A percentile compares a stretch with the other conserved stretches of the same genome.
Conservation (phyloP, 2,888 invertebrate genomes). For the Anoplius nigerrimus region DNA sequence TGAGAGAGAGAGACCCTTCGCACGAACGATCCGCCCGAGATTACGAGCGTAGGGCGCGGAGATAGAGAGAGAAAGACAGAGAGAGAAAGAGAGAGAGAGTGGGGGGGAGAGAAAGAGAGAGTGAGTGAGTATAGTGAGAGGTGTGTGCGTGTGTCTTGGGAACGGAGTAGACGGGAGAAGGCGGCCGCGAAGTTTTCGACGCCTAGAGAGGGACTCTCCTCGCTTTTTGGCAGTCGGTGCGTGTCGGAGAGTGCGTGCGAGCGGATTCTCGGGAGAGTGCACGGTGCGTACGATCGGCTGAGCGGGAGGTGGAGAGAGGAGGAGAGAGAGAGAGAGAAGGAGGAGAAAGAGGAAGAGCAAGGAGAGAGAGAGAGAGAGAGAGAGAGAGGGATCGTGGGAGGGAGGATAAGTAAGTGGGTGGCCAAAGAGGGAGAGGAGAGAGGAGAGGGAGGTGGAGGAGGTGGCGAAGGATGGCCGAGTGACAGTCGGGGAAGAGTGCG, state of each 20-base stretch:
- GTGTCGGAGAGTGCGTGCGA: conserved; percentile 4
- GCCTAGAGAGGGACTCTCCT: too few relatives aligned
- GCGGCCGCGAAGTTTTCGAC: neutral
- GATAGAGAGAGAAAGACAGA: conserved; percentile 5
- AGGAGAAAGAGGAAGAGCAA: conserved; percentile 7
- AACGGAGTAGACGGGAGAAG: neutral
- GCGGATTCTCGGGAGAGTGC: too few relatives aligned
- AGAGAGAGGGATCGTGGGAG: conserved; percentile 19
- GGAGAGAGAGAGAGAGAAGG: conserved; percentile 1
- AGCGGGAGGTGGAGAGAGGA: too few relatives aligned
- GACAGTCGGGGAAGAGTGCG: conserved; percentile 33
- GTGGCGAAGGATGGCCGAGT: neutral
- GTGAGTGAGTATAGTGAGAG: conserved; percentile 8
- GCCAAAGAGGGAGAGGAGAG: conserved; percentile 16
- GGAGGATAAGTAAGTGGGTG: conserved; percentile 14
- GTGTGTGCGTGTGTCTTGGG: conserved; percentile 15
- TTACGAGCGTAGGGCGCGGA: conserved; percentile 27
- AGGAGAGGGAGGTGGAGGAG: conserved; percentile 40
- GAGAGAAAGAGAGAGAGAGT: conserved; percentile 7
- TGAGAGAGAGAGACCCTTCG: conserved; percentile 21
- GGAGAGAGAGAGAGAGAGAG: conserved; percentile 20
- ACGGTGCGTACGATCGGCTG: too few relatives aligned
- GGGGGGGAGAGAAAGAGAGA: conserved; percentile 14
- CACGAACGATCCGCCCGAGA: conserved; percentile 40
- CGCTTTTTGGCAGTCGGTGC: too few relatives aligned